Percentiles rank a stretch among this genome's conserved stretches.
phyloP scores from a whole-genome alignment of 2,113 vertebrate genomes.

The Charina bottae region DNA sequence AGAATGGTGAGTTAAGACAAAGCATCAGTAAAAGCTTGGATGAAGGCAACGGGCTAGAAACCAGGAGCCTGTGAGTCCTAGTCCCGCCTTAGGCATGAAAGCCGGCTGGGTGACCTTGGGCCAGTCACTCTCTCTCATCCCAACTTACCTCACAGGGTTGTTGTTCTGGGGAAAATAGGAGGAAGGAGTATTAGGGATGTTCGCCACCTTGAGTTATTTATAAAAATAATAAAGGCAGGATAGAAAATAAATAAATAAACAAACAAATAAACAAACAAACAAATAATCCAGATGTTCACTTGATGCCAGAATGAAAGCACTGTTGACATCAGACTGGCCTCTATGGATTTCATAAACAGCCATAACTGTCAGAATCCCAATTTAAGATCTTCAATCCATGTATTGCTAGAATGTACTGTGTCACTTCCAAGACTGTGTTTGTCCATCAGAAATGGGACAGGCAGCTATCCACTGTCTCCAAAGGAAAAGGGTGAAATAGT shows the following conservation, averaged over 20 bases:
- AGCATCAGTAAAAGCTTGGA: neutral
- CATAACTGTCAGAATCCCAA: neutral
- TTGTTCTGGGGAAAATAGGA: too few relatives aligned
- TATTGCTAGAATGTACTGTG: neutral
- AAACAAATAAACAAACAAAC: too few relatives aligned
- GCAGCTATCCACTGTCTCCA: neutral
- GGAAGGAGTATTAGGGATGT: too few relatives aligned
- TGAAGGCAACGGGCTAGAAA: too few relatives aligned
- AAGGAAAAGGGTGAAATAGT: neutral
- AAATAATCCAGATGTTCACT: neutral
- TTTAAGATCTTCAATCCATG: neutral
- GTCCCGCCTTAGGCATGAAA: too few relatives aligned
- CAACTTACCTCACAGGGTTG: too few relatives aligned
- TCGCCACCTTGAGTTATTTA: too few relatives aligned
- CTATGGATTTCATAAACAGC: neutral
- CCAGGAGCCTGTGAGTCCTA: too few relatives aligned
- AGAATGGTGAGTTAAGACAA: neutral
- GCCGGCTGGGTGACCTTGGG: too few relatives aligned
- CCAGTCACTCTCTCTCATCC: too few relatives aligned
- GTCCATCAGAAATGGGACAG: neutral
- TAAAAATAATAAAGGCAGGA: too few relatives aligned
- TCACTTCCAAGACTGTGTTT: neutral
- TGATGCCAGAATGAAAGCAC: neutral
- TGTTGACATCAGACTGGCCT: neutral
- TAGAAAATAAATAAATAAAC: too few relatives aligned